Base-by-base conservation (phyloP, 2,797 vertebrate species). In the Malurus leucopterus region DNA sequence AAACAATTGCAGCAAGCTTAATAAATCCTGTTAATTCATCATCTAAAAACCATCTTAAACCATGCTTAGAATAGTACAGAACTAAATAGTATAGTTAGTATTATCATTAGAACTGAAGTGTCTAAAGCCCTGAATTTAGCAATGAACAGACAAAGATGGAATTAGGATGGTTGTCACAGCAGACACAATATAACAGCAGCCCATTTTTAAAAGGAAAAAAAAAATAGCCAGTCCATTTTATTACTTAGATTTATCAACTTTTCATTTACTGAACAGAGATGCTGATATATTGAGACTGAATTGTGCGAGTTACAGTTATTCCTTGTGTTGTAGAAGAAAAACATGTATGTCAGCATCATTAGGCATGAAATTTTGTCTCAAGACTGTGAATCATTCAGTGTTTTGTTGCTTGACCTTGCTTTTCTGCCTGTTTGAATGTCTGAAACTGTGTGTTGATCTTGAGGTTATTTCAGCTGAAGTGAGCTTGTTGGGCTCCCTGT, bases 401-500 rank as follows among this genome's bases (percentile, higher is more conserved):
- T 50, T 91, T 74, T 29, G 44, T 58, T 77, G 16, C 21, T 84
- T 93, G 74, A 80, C 83, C 58, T 88, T 88, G 59, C 62, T 88
- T 90, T 89, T 80, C 77, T 86, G 76, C 26, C 44, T 63, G 26
- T 71, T 51, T 91, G 43, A 36, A 11, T 61, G 55, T 84, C 46
- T 85, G 64, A 88, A 86, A 73, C 38, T n/a, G 6, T 73, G 29
- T 10, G 3, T 46, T 87, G 75, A 88, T 93, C 65, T 91, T 82
- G 51, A 58, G 30, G 40, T 64, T 92, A 78, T 93, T 92, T 92
- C 59, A 84, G 72, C 80, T 75, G 74, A 94, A 90, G 74, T 24
- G 53, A 91, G 53, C 41, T 89, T 86, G 26, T 68, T 72, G 46
- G 57, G 40, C 43, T 92, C 57, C 49, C 36, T 3, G 1, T 88